A percentile compares a stretch with the other conserved stretches of the same genome.
Evolutionary conservation across 1,140 invertebrate genomes (phyloP).

Genomic region (Scaptomyza hsui): DNA sequence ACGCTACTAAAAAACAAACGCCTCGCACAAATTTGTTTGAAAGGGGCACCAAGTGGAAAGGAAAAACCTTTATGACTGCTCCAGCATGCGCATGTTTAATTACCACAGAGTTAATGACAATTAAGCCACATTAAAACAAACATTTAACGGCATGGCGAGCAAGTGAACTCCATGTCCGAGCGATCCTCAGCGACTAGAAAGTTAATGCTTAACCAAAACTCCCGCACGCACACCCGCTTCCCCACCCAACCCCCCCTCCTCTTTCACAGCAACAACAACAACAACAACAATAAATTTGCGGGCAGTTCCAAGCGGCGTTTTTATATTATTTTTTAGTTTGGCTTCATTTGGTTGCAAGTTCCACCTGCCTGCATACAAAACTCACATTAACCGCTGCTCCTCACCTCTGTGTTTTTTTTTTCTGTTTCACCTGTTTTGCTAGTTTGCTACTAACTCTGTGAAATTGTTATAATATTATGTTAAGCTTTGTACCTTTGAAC

Average conservation of each 20-base stretch:
- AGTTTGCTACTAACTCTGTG: slow-evolving; percentile 31
- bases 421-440: slow-evolving; percentile 18
- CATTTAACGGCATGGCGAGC: slow-evolving; percentile 62
- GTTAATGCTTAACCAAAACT: slow-evolving; percentile 9
- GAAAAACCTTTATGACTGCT: slow-evolving; percentile 49
- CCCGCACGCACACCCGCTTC: neutral
- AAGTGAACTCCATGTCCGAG: slow-evolving; percentile 32
- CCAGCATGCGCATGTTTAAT: slow-evolving; percentile 76
- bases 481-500: slow-evolving; percentile 21
- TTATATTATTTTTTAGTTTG: neutral
- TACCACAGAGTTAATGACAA: slow-evolving; percentile 69
- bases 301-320: slow-evolving; percentile 31
- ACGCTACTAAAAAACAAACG: slow-evolving; percentile 54
- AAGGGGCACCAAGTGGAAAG: slow-evolving; percentile 42
- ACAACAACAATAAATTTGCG: slow-evolving; percentile 12
- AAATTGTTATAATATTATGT: slow-evolving; percentile 7
- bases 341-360: slow-evolving; percentile 22
- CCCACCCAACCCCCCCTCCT: neutral
- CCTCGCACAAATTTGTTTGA: slow-evolving; percentile 14
- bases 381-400: slow-evolving; percentile 1
- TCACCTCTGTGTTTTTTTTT: neutral
- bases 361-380: neutral
- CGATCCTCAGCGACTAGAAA: slow-evolving; percentile 25
- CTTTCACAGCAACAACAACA: neutral
- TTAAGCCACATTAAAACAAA: slow-evolving; percentile 68